Evolutionary conservation across 64 coral and sea anemone species (phyloP).

Genomic region (Orbicella faveolata): DNA sequence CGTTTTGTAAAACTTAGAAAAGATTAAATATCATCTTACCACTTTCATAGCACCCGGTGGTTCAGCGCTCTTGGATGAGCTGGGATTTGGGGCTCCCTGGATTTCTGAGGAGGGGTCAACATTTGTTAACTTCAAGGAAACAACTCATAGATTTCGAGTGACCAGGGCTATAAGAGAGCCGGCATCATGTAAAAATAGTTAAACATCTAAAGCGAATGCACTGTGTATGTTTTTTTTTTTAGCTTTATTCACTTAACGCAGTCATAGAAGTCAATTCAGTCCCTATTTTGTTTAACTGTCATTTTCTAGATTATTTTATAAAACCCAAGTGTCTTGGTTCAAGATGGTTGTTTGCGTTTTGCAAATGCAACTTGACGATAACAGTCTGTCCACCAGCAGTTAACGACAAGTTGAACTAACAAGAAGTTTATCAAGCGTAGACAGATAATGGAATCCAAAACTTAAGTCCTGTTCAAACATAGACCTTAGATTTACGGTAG

Average conservation of each 20-base stretch:
- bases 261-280: too few species aligned
- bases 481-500: not conserved
- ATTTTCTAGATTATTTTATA: too few species aligned
- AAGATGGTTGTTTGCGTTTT: not conserved
- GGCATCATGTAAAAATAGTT: not conserved
- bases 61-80: not conserved
- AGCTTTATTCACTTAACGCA: too few species aligned
- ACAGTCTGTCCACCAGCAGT: not conserved
- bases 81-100: constrained; percentile 2
- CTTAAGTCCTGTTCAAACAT: not conserved
- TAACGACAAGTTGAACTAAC: not conserved
- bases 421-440: not conserved
- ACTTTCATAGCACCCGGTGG: constrained; percentile 40
- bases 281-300: too few species aligned
- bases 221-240: too few species aligned
- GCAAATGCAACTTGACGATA: not conserved
- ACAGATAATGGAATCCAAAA: not conserved
- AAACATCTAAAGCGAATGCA: too few species aligned
- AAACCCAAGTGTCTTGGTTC: not conserved
- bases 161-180: not conserved
- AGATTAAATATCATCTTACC: constrained; percentile 27
- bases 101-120: not conserved
- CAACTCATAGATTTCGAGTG: not conserved
- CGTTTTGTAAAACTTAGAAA: not conserved
- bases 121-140: not conserved